Conservation (phyloP, 1,140 invertebrate species). For the Chrysoperla carnea region DNA sequence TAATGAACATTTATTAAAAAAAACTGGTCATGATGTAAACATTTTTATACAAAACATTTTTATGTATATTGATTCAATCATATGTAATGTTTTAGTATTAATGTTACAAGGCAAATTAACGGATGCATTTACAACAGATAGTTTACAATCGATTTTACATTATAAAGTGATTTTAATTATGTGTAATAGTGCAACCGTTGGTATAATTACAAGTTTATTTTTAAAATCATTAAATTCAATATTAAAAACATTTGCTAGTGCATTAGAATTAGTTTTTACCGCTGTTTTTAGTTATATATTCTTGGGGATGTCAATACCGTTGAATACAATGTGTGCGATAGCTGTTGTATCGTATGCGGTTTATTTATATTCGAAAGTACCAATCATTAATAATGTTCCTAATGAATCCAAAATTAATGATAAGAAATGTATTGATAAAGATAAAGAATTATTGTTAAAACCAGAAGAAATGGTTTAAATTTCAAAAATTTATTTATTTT, state of each 20-base stretch:
- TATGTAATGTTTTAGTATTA: constrained; percentile 66
- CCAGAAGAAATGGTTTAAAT: no score
- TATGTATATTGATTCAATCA: constrained; percentile 88
- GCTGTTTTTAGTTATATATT: constrained; percentile 78
- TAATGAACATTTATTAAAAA: constrained; percentile 89
- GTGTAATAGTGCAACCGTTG: constrained; percentile 77
- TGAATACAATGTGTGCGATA: constrained; percentile 70
- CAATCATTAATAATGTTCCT: constrained; percentile 39
- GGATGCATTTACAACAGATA: constrained; percentile 35
- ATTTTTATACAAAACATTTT: constrained; percentile 91
- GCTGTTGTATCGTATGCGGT: constrained; percentile 67
- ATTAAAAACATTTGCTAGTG: constrained; percentile 90
- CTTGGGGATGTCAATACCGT: constrained; percentile 71
- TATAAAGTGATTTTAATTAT: constrained; percentile 65
- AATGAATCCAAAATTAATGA: not conserved
- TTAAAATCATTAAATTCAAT: constrained; percentile 88
- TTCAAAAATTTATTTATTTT: no score
- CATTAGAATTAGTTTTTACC: constrained; percentile 81
- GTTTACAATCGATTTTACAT: constrained; percentile 36
- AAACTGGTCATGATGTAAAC: constrained; percentile 60
- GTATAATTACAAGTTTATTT: constrained; percentile 89
- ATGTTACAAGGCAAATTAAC: constrained; percentile 40
- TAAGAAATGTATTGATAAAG: no score
- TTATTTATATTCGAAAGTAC: constrained; percentile 78
- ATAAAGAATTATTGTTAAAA: no score